These are phyloP conservation scores for Megaptera novaeangliae DNA, from an alignment of 2,113 vertebrate species.

Conservation along the genomic window DNA sequence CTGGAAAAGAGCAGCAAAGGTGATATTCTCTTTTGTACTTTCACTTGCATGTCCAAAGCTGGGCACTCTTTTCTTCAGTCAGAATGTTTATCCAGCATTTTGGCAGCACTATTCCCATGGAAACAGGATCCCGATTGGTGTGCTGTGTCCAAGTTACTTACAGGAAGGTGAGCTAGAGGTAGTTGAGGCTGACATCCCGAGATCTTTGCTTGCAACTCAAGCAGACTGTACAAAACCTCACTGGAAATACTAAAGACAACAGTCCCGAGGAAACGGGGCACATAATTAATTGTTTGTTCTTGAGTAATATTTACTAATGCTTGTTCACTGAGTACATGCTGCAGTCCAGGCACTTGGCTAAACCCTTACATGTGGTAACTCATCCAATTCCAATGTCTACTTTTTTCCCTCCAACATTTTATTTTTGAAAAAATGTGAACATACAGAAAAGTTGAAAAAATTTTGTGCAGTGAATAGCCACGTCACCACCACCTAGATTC, in stretches of 20 bases:
- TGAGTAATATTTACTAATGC: background rate
- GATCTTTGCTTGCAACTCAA: background rate
- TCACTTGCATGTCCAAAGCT: background rate
- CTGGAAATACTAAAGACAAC: background rate
- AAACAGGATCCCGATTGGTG: background rate
- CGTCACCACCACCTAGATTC: background rate
- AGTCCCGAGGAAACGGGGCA: background rate
- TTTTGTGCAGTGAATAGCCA: background rate
- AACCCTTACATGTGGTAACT: background rate
- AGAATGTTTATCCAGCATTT: background rate
- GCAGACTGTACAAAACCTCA: background rate
- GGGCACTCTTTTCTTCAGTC: background rate
- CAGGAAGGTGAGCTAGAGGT: background rate
- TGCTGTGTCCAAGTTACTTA: background rate
- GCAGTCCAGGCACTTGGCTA: background rate
- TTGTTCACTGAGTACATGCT: background rate
- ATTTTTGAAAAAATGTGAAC: background rate
- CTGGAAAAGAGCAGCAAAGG: background rate
- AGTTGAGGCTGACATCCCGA: background rate
- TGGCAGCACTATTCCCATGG: too few species aligned
- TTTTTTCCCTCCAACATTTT: background rate
- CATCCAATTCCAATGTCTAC: background rate
- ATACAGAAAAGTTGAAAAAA: background rate
- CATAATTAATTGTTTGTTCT: background rate
- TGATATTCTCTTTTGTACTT: background rate